Evolutionary conservation across 2,888 invertebrate genomes (phyloP).

Genomic region (Synergus umbraculus): DNA sequence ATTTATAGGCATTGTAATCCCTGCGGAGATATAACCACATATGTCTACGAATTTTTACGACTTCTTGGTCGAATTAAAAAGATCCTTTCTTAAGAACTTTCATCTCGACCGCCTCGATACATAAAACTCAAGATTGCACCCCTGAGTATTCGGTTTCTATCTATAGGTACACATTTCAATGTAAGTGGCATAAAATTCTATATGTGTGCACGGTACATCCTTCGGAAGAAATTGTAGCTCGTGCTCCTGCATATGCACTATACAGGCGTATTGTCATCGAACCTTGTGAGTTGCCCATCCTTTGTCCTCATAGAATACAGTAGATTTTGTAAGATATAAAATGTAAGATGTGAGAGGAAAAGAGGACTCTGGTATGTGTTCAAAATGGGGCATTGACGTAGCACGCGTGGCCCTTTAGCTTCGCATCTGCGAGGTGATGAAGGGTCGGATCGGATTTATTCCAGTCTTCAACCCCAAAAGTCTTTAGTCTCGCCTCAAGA

Average conservation of each 20-base stretch:
- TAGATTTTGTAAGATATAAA: not conserved
- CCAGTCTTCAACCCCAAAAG: slow-evolving; percentile 27
- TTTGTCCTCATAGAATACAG: not conserved
- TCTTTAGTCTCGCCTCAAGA: slow-evolving; percentile 37
- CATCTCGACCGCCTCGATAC: slow-evolving; percentile 17
- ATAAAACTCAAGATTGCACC: slow-evolving; percentile 11
- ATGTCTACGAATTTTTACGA: slow-evolving; percentile 16
- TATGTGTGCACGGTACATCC: not conserved
- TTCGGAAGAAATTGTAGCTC: slow-evolving; percentile 17
- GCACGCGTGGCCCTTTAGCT: slow-evolving; percentile 25
- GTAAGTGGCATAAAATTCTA: not conserved
- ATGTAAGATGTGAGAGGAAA: not conserved
- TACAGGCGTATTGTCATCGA: not conserved
- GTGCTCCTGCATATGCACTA: slow-evolving; percentile 27
- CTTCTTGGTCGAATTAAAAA: slow-evolving; percentile 15
- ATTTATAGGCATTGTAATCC: slow-evolving; percentile 21
- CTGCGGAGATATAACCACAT: slow-evolving; percentile 1
- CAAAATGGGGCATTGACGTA: slow-evolving; percentile 22
- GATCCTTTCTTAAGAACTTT: slow-evolving; percentile 11
- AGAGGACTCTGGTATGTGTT: not conserved
- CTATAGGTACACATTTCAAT: not conserved
- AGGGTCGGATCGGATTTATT: slow-evolving; percentile 30
- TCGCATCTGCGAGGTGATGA: slow-evolving; percentile 38
- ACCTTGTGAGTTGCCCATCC: slow-evolving; percentile 6
- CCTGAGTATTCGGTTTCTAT: slow-evolving; percentile 21